These are phyloP conservation scores for Altica lythri DNA, from an alignment of 2,888 invertebrate genomes.

Conservation along the genomic window DNA sequence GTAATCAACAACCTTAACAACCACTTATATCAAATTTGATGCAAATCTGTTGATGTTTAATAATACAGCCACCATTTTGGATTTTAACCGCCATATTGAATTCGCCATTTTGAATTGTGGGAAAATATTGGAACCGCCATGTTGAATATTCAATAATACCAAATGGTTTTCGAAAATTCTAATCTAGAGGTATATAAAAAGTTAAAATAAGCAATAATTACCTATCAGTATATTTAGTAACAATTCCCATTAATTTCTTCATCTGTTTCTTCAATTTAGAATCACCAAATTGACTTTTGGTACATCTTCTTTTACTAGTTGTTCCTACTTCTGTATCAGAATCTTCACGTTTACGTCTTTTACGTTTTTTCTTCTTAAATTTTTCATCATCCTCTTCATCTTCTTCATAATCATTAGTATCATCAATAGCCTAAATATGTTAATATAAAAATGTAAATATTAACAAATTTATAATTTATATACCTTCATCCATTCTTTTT, in stretches of 20 bases:
- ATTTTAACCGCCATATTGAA: too few species aligned
- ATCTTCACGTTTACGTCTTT: conserved; percentile 59
- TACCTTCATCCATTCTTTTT: conserved; percentile 94
- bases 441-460: neutral
- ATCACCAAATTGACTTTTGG: conserved; percentile 56
- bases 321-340: conserved; percentile 51
- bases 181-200: too few species aligned
- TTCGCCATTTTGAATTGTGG: too few species aligned
- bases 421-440: conserved; percentile 71
- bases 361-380: conserved; percentile 62
- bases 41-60: too few species aligned
- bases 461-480: neutral
- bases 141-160: too few species aligned
- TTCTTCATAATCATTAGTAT: conserved; percentile 78
- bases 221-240: conserved; percentile 87
- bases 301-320: conserved; percentile 56
- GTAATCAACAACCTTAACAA: too few species aligned
- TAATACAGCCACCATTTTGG: too few species aligned
- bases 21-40: too few species aligned
- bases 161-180: too few species aligned
- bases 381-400: conserved; percentile 74
- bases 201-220: too few species aligned
- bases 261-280: conserved; percentile 76
- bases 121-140: too few species aligned
- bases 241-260: conserved; percentile 85